A percentile compares a stretch with the other conserved stretches of the same genome.
Conservation (phyloP, 2,888 invertebrate genomes). For the Punctoribates punctum region DNA sequence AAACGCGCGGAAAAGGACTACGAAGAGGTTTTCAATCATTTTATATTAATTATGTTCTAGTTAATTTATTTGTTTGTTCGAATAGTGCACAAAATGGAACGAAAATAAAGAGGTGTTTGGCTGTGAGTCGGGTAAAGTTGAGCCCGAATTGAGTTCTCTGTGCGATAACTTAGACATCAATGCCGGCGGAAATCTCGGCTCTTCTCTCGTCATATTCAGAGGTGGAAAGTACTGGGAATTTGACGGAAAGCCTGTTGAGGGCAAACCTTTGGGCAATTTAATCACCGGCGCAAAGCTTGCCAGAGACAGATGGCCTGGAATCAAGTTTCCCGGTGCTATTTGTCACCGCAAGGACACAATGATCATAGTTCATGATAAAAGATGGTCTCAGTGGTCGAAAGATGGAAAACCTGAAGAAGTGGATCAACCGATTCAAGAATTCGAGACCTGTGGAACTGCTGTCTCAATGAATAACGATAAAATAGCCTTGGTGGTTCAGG, state of each 20-base stretch:
- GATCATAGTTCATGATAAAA: neutral
- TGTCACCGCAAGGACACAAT: neutral
- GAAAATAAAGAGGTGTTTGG: constrained; percentile 5
- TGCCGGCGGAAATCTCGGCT: neutral
- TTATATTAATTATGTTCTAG: neutral
- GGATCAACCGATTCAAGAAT: neutral
- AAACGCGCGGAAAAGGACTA: neutral
- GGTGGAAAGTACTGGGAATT: constrained; percentile 25
- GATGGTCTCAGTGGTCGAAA: neutral
- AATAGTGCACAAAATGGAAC: neutral
- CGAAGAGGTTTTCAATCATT: neutral
- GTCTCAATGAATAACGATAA: constrained; percentile 11
- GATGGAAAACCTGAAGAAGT: neutral
- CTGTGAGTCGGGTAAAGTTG: neutral
- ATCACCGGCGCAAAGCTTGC: neutral
- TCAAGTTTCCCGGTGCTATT: constrained; percentile 13
- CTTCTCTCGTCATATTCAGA: neutral
- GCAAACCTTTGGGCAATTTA: neutral
- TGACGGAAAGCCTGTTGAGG: neutral
- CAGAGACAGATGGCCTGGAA: constrained; percentile 9
- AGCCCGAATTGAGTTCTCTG: neutral
- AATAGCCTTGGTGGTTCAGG: neutral
- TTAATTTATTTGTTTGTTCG: neutral
- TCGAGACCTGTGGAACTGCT: neutral
- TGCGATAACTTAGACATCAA: neutral